A percentile compares a stretch with the other conserved stretches of the same genome.
Conservation (phyloP, 1,140 invertebrate species). For the Calycopis cecrops region DNA sequence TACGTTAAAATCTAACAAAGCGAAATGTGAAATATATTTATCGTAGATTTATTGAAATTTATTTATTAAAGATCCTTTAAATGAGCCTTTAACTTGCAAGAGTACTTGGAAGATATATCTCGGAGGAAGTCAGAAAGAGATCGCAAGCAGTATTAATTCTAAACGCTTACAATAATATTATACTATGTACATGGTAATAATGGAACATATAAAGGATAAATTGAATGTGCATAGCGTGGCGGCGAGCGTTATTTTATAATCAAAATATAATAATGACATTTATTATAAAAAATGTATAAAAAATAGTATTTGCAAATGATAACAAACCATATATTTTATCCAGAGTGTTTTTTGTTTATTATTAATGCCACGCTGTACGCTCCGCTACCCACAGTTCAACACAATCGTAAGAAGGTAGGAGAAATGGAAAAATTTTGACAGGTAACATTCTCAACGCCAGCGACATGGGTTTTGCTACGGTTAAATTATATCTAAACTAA, state of each 20-base stretch:
- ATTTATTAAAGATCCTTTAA: too few species aligned
- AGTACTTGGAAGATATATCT: not conserved
- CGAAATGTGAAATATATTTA: too few species aligned
- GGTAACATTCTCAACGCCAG: constrained; percentile 4
- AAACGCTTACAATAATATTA: not conserved
- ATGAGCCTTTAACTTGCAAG: too few species aligned
- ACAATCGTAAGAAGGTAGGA: not conserved
- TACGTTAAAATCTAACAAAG: too few species aligned
- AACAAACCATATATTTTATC: not conserved
- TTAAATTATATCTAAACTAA: too few species aligned
- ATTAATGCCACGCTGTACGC: not conserved
- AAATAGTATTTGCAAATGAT: constrained; percentile 4
- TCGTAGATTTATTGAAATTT: too few species aligned
- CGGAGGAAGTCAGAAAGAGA: not conserved
- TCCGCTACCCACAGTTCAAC: constrained; percentile 1
- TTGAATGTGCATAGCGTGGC: constrained; percentile 6
- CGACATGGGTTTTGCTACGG: constrained; percentile 1
- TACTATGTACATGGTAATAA: not conserved
- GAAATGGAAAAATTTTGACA: not conserved
- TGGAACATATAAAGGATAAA: not conserved
- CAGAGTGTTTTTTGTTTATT: constrained; percentile 3
- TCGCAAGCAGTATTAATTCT: not conserved
- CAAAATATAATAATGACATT: not conserved
- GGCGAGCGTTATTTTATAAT: not conserved
- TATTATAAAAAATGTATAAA: not conserved